Evolutionary conservation across 2,888 invertebrate species (phyloP).

Genomic region (Hydrotaea diabolus): DNA sequence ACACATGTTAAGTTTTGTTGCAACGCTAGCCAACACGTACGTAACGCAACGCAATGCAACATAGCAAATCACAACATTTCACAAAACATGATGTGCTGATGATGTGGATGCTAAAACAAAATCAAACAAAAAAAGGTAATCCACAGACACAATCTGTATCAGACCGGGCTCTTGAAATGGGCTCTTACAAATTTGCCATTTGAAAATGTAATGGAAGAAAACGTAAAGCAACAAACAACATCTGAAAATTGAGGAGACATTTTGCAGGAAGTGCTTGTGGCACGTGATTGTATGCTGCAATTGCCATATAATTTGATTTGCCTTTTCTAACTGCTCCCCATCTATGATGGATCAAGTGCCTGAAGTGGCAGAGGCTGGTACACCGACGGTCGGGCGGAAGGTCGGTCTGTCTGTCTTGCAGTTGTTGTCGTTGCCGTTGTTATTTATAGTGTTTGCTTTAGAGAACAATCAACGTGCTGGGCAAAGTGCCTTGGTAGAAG

Average conservation of each 20-base stretch:
- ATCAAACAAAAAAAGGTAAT: neutral
- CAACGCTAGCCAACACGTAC: neutral
- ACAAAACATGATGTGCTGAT: conserved; percentile 37
- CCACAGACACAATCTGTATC: neutral
- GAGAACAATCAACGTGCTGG: neutral
- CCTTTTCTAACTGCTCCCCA: conserved; percentile 32
- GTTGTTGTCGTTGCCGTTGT: conserved; percentile 55
- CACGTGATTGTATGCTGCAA: conserved; percentile 66
- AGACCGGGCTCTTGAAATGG: neutral
- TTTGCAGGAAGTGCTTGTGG: conserved; percentile 68
- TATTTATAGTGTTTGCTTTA: conserved; percentile 64
- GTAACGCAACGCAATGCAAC: conserved; percentile 2
- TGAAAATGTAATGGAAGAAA: neutral
- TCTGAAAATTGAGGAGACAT: conserved; percentile 61
- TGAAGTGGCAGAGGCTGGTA: conserved; percentile 3
- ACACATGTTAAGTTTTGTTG: conserved; percentile 62
- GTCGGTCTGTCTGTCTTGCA: conserved; percentile 16
- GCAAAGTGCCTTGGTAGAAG: conserved; percentile 22
- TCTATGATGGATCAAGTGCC: neutral
- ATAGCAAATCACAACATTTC: conserved; percentile 27
- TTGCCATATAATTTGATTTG: conserved; percentile 67
- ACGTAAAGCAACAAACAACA: neutral
- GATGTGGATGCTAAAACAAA: conserved; percentile 15
- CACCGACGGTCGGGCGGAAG: conserved; percentile 33
- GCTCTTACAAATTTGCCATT: neutral